phyloP scores from a whole-genome alignment of 2,113 vertebrate species.

The Boulengeromyrus knoepffleri region DNA sequence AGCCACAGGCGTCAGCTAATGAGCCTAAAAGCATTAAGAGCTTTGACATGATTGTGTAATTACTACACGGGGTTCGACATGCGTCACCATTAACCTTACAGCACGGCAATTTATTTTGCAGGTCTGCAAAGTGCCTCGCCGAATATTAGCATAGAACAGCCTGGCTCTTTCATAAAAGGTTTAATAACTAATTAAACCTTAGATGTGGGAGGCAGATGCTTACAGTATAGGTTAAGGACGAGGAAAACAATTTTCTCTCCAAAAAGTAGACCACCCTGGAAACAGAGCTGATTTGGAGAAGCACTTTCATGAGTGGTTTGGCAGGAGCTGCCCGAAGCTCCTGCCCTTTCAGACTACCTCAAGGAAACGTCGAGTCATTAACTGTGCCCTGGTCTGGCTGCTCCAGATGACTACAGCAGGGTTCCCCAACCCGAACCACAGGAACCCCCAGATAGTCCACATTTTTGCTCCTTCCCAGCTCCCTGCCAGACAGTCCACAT shows the following conservation, averaged over 20 bases:
- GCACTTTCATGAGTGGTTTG: not conserved
- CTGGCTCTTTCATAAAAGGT: slow-evolving; percentile 3
- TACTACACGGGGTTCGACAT: not conserved
- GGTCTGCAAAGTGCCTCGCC: not conserved
- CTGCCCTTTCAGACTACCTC: not conserved
- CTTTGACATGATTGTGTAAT: not conserved
- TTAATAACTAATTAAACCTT: slow-evolving; percentile 11
- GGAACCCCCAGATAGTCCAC: not conserved
- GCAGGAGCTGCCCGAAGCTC: not conserved
- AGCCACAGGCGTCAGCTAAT: not conserved
- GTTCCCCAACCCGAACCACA: not conserved
- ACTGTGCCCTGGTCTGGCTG: not conserved
- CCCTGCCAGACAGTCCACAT: not conserved
- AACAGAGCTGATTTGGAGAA: not conserved
- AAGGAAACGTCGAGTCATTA: not conserved
- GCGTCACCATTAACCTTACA: slow-evolving; percentile 15
- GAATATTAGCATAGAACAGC: not conserved
- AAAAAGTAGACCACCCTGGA: not conserved
- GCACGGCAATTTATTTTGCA: not conserved
- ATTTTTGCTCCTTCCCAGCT: no score
- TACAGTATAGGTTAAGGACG: not conserved
- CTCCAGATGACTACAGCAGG: not conserved
- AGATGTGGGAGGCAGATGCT: not conserved
- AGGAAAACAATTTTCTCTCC: not conserved
- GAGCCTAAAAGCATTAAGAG: slow-evolving; percentile 3